Percentiles rank a stretch among this genome's conserved stretches.
These are phyloP conservation scores for Drosophila suzukii DNA, from an alignment of 1,140 invertebrate genomes.

Conservation along the genomic window DNA sequence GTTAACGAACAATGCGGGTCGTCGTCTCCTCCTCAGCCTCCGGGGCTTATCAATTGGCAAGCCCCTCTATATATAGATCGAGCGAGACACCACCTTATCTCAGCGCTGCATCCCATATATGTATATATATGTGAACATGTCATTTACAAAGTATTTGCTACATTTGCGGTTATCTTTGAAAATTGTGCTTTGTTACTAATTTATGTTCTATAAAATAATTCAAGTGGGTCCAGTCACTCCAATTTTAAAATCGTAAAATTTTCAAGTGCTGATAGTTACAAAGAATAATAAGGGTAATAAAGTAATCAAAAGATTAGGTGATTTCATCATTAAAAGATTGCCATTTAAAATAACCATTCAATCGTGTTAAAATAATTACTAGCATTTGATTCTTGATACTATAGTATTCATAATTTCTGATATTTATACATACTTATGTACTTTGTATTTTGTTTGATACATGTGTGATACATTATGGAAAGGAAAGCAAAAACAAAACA, in stretches of 20 bases:
- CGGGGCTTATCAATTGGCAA: constrained; percentile 67
- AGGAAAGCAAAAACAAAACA: background rate
- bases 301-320: constrained; percentile 7
- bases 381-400: background rate
- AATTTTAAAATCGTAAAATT: background rate
- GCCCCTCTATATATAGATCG: constrained; percentile 50
- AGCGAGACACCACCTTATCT: constrained; percentile 50
- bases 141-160: background rate
- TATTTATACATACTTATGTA: background rate
- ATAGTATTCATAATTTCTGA: background rate
- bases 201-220: background rate
- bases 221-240: background rate
- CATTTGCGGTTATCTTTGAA: background rate
- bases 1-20: constrained; percentile 66
- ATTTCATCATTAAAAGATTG: constrained; percentile 4
- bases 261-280: background rate
- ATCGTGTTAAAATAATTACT: constrained; percentile 6
- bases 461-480: background rate
- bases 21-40: constrained; percentile 19
- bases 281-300: background rate
- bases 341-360: background rate
- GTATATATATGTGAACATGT: constrained; percentile 15
- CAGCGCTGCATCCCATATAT: constrained; percentile 23
- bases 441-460: too few relatives aligned
- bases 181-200: background rate